Evolutionary conservation across 2,797 vertebrate genomes (phyloP), one percentile per base, ranked within the genome.

Genomic region (Lepilemur ruficaudatus): DNA sequence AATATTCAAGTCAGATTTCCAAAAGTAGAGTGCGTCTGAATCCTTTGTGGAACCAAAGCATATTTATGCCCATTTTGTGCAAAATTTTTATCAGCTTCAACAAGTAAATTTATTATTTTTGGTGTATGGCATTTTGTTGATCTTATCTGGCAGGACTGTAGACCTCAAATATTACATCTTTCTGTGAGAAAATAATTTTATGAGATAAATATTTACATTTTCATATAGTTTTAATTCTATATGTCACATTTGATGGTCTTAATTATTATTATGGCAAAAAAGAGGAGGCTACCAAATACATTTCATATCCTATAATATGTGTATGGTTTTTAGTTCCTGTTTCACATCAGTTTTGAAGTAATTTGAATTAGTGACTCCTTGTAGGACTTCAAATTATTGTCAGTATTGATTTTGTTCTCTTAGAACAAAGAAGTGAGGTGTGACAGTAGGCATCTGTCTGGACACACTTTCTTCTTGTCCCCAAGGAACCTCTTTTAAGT

Each of bases 381-480:
- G n/a, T 82, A 89, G 38, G 48, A 85, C 50, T 96, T 96, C 6
- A 85, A 38, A 83, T 97, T 81, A 50, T 59, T 92, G 67, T 89
- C 95, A 57, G 48, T 95, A 93, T 80, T 97, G 48, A 95, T 93
- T 98, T 96, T 95, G 86, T 98, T 97, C 55, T 89, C 52, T 81
- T 61, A 87, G 92, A 91, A 97, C 86, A 97, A 97, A 97, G 91
- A 97, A 89, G 18, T 50, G 41, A n/a, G n/a, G 43, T 97, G 89
- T 93, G 97, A 97, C 81, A 92, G 87, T 88, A 89, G 92, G 43
- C 87, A 50, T 65, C 94, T 96, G 89, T 91, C 75, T 96, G 94
- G 70, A 65, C 48, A 94, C 84, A 90, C 70, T 91, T 96, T 93
- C 80, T 91, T 88, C 75, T 93, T 98, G 93, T 98, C 96, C 94